A percentile compares a stretch with the other conserved stretches of the same genome.
phyloP scores from a whole-genome alignment of 2,888 invertebrate genomes.

The Epinotia bilunana region DNA sequence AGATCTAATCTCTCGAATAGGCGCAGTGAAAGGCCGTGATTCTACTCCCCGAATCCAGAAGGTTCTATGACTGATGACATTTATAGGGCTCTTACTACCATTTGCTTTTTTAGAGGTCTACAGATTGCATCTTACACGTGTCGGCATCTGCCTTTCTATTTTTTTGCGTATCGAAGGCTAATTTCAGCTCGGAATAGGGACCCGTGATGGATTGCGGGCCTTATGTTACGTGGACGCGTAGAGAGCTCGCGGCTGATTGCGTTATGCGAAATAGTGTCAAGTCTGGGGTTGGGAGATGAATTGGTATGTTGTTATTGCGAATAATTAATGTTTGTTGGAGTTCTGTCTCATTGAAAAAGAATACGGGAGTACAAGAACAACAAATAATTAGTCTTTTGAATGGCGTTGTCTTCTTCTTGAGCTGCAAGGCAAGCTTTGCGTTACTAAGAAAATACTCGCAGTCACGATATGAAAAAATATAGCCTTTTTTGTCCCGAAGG shows the following conservation, averaged over 20 bases:
- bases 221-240: slow-evolving; percentile 44
- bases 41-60: neutral
- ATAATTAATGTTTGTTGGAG: neutral
- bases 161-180: slow-evolving; percentile 47
- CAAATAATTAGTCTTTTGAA: too few species aligned
- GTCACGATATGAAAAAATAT: too few species aligned
- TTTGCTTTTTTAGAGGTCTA: slow-evolving; percentile 45
- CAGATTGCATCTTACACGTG: slow-evolving; percentile 58
- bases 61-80: neutral
- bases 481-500: too few species aligned
- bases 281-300: slow-evolving; percentile 44
- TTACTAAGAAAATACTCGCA: too few species aligned
- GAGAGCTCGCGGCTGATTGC: slow-evolving; percentile 50
- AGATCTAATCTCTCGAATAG: slow-evolving; percentile 36
- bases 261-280: slow-evolving; percentile 41
- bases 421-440: too few species aligned
- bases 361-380: neutral
- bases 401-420: too few species aligned
- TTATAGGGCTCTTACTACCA: slow-evolving; percentile 13
- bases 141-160: slow-evolving; percentile 61
- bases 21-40: slow-evolving; percentile 58
- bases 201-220: slow-evolving; percentile 44
- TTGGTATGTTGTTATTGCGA: slow-evolving; percentile 26
- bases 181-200: slow-evolving; percentile 41
- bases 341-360: neutral